phyloP scores from a whole-genome alignment of 1,140 invertebrate genomes.

The Maconellicoccus hirsutus region DNA sequence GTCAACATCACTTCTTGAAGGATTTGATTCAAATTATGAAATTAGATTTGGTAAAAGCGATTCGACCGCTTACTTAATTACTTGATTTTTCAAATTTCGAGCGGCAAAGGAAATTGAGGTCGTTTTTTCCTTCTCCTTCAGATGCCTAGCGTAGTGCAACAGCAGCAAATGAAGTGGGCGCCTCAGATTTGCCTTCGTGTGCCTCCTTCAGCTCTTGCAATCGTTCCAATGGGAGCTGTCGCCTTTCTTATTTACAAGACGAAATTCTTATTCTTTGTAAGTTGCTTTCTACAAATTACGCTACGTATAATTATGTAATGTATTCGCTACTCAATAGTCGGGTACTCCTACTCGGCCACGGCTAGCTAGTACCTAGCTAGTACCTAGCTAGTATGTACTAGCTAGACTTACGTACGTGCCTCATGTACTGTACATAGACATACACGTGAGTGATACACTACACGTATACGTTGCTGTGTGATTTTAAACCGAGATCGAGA shows the following conservation, averaged over 20 bases:
- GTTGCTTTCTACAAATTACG: no score
- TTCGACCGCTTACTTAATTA: not conserved
- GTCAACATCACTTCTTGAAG: constrained; percentile 68
- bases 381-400: no score
- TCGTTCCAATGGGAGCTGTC: constrained; percentile 72
- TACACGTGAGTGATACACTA: no score
- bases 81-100: no score
- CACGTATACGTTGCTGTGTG: no score
- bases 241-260: constrained; percentile 68
- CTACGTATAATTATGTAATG: no score
- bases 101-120: not conserved
- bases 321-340: no score
- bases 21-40: constrained; percentile 85
- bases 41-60: constrained; percentile 52
- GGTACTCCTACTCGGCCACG: no score
- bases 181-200: constrained; percentile 83
- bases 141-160: constrained; percentile 48
- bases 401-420: no score
- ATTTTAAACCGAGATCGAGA: no score
- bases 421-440: no score
- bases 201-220: constrained; percentile 69
- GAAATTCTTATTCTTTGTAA: constrained; percentile 83
- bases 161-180: constrained; percentile 64
- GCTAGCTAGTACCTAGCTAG: no score
- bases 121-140: constrained; percentile 26